Conservation (phyloP, 2,113 vertebrate species). For the Seriola rivoliana region DNA sequence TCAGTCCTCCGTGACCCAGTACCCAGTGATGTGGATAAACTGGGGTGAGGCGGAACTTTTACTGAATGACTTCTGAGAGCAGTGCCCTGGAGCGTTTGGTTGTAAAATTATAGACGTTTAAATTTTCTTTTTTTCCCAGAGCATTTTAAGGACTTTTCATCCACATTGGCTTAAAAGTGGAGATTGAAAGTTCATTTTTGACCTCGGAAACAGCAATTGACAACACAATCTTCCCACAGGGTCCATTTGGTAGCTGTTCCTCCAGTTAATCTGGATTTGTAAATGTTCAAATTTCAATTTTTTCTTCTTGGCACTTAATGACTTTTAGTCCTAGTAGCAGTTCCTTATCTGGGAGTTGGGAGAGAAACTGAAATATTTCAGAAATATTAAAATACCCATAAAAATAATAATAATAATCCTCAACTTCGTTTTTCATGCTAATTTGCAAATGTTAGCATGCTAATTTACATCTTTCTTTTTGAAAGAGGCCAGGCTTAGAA, state of each 20-base stretch:
- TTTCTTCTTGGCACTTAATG: neutral
- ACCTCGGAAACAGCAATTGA: neutral
- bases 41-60: neutral
- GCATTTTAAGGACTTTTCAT: neutral
- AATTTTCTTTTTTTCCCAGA: neutral
- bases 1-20: slow-evolving; percentile 10
- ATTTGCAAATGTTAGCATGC: too few species aligned
- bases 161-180: too few species aligned
- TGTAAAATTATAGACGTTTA: neutral
- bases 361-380: neutral
- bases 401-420: too few species aligned
- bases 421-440: too few species aligned
- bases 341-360: too few species aligned
- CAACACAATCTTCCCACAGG: neutral
- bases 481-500: too few species aligned
- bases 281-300: neutral
- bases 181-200: neutral
- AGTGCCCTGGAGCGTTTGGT: neutral
- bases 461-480: too few species aligned
- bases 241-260: neutral
- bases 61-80: neutral
- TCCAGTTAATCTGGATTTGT: neutral
- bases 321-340: neutral
- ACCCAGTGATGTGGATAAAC: slow-evolving; percentile 1
- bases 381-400: too few species aligned